phyloP scores from a whole-genome alignment of 1,140 invertebrate genomes.

The Bicyclus anynana region DNA sequence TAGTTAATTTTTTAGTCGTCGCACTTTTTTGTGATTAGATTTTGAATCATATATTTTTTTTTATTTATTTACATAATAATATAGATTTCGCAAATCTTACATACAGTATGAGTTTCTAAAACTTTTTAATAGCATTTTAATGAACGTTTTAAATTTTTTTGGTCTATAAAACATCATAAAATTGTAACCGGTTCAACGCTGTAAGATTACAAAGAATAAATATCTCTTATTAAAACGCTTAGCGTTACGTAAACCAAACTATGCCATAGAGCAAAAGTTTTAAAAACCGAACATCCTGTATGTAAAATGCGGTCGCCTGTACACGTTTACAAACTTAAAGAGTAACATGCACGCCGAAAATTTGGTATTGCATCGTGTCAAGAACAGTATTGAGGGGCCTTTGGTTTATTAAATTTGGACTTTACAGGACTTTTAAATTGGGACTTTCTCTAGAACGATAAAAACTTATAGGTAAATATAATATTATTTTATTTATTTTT shows the following conservation, averaged over 20 bases:
- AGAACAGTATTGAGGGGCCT: not conserved
- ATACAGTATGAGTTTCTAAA: not conserved
- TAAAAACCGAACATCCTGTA: not conserved
- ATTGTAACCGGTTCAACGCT: too few relatives aligned
- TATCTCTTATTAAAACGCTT: not conserved
- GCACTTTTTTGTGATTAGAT: not conserved
- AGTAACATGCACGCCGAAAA: slow-evolving; percentile 16
- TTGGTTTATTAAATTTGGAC: not conserved
- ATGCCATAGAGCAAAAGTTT: not conserved
- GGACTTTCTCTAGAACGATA: too few relatives aligned
- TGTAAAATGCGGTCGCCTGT: slow-evolving; percentile 8
- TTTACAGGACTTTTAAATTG: too few relatives aligned
- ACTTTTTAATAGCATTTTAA: not conserved
- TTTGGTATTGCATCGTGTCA: slow-evolving; percentile 8
- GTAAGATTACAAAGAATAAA: too few relatives aligned
- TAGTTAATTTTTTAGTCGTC: not conserved
- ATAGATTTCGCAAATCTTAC: not conserved
- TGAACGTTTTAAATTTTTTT: too few relatives aligned
- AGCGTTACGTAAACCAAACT: too few relatives aligned
- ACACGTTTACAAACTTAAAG: slow-evolving; percentile 15
- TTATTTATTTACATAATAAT: not conserved
- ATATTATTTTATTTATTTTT: too few relatives aligned
- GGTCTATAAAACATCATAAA: too few relatives aligned
- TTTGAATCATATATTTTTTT: not conserved
- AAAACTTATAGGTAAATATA: too few relatives aligned